These are phyloP conservation scores for Meda fulgida DNA, from an alignment of 2,797 vertebrate genomes.

Conservation along the genomic window DNA sequence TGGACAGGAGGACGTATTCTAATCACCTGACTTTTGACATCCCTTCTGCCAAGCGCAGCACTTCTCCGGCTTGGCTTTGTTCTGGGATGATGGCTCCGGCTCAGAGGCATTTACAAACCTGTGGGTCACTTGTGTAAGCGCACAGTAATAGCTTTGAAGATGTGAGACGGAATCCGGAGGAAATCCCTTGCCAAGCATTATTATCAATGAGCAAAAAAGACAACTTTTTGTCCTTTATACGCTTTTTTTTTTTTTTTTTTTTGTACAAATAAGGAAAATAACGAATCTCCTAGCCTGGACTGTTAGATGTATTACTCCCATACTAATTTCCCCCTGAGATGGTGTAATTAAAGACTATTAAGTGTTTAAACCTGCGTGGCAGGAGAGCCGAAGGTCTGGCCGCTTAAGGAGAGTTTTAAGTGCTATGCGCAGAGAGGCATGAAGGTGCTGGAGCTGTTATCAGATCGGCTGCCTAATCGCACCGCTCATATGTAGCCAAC, in stretches of 20 bases:
- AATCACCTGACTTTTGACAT: conserved; percentile 66
- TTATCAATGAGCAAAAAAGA: conserved; percentile 36
- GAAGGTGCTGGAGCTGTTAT: conserved; percentile 60
- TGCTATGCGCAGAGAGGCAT: conserved; percentile 47
- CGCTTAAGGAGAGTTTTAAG: conserved; percentile 58
- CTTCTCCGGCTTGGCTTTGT: conserved; percentile 59
- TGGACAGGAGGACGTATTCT: conserved; percentile 53
- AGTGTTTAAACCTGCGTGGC: conserved; percentile 63
- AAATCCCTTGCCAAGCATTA: neutral
- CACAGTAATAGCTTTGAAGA: conserved; percentile 44
- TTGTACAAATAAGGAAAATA: conserved; percentile 28
- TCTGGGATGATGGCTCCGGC: conserved; percentile 58
- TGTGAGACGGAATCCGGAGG: conserved; percentile 53
- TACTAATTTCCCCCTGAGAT: conserved; percentile 55
- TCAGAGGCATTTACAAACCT: conserved; percentile 61
- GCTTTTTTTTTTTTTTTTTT: neutral
- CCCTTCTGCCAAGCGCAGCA: conserved; percentile 62
- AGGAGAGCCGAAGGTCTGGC: conserved; percentile 41
- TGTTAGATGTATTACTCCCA: conserved; percentile 52
- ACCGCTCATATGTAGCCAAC: conserved; percentile 52
- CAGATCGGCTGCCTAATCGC: conserved; percentile 58
- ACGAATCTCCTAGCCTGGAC: conserved; percentile 42
- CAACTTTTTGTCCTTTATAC: conserved; percentile 4
- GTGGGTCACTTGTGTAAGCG: conserved; percentile 36
- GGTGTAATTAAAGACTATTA: conserved; percentile 70